Evolutionary conservation across 2,888 invertebrate species (phyloP).

Genomic region (Dynastes maya): DNA sequence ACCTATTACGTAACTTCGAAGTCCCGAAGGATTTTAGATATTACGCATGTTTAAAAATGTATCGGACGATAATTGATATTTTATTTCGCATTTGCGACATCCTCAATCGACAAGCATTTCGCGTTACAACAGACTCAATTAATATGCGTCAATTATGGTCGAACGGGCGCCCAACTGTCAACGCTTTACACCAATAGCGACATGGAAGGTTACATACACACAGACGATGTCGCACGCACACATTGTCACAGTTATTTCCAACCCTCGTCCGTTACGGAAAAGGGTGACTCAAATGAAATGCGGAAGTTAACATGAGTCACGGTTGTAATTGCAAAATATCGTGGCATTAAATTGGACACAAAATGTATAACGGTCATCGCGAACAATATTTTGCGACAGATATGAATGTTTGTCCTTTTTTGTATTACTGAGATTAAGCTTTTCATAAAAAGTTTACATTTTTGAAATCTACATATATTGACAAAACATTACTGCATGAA

Average conservation of each 20-base stretch:
- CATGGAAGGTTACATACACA: slow-evolving; percentile 31
- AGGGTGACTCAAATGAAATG: slow-evolving; percentile 46
- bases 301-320: slow-evolving; percentile 48
- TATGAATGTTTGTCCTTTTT: not conserved
- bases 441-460: not conserved
- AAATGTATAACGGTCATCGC: slow-evolving; percentile 13
- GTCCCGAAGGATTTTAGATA: not conserved
- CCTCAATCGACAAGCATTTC: slow-evolving; percentile 23
- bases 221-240: not conserved
- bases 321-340: slow-evolving; percentile 47
- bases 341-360: slow-evolving; percentile 25
- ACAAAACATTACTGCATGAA: not conserved
- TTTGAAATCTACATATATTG: not conserved
- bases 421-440: not conserved
- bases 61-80: slow-evolving; percentile 27
- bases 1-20: not conserved
- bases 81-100: slow-evolving; percentile 20
- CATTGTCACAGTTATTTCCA: slow-evolving; percentile 42
- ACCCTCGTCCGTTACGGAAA: slow-evolving; percentile 21
- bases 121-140: slow-evolving; percentile 33
- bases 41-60: not conserved
- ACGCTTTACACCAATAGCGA: slow-evolving; percentile 40
- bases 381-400: slow-evolving; percentile 1
- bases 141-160: slow-evolving; percentile 48
- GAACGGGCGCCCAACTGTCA: slow-evolving; percentile 46